A percentile compares a stretch with the other conserved stretches of the same genome.
These are phyloP conservation scores for Lepus timidus DNA, from an alignment of 2,113 vertebrate genomes.

Conservation along the genomic window DNA sequence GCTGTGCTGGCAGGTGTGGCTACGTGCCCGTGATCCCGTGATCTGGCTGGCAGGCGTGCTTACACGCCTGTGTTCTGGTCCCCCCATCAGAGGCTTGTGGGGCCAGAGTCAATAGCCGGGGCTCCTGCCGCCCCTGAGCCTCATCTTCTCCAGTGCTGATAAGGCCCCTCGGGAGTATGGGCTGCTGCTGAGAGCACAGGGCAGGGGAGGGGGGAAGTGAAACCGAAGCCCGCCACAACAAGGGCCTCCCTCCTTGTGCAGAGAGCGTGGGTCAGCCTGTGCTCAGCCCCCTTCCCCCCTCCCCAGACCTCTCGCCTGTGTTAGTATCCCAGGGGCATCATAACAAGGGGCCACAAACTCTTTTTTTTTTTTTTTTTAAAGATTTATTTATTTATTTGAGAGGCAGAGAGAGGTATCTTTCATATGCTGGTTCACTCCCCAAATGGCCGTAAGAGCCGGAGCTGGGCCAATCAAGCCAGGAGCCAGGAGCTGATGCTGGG, in stretches of 20 bases:
- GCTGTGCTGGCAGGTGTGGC: neutral
- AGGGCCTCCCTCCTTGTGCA: neutral
- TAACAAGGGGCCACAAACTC: neutral
- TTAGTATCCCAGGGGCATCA: neutral
- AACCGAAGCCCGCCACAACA: neutral
- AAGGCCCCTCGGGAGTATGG: neutral
- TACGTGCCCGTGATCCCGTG: accelerated
- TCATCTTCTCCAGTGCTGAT: neutral
- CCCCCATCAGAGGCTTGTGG: neutral
- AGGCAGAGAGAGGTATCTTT: no score
- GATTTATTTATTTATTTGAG: no score
- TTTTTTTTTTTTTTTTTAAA: no score
- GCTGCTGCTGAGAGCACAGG: neutral
- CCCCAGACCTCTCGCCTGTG: neutral
- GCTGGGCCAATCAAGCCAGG: no score
- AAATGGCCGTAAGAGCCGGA: no score
- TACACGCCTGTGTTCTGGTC: accelerated
- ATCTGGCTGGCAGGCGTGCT: no score
- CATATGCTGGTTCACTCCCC: no score
- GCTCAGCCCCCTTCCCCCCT: neutral
- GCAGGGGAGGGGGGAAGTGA: neutral
- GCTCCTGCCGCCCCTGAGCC: neutral
- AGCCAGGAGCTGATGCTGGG: no score
- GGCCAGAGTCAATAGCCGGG: neutral
- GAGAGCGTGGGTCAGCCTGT: neutral